These are phyloP conservation scores for Equus przewalskii DNA, from an alignment of 2,113 vertebrate genomes.

Conservation along the genomic window DNA sequence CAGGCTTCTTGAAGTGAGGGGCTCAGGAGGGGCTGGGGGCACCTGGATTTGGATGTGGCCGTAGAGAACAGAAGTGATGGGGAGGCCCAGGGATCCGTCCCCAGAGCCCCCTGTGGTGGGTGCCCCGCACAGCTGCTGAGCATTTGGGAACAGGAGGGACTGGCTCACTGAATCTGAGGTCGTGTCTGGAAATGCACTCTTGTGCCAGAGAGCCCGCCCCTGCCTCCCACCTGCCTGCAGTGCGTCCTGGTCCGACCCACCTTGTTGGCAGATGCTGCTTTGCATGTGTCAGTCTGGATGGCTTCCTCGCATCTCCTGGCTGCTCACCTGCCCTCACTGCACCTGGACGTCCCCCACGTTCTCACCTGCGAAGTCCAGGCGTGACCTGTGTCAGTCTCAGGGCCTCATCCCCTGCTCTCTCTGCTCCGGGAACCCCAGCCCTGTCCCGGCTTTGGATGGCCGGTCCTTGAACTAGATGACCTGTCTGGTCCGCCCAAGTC, in stretches of 20 bases:
- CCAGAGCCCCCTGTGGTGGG: no score
- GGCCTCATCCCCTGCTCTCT: no score
- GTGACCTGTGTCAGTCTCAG: not conserved
- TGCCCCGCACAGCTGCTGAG: no score
- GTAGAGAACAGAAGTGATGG: not conserved
- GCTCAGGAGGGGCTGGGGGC: not conserved
- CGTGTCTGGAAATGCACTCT: not conserved
- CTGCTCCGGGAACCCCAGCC: not conserved
- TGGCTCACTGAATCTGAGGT: not conserved
- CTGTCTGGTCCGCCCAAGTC: not conserved
- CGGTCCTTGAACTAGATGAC: not conserved
- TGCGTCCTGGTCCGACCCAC: not conserved
- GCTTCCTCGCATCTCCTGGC: not conserved
- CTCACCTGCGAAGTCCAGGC: not conserved
- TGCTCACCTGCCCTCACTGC: not conserved
- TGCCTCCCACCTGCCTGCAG: not conserved
- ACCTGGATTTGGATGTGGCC: not conserved
- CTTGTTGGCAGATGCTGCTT: not conserved
- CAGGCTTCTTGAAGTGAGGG: not conserved
- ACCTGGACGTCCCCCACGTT: accelerated
- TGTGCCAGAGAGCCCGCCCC: not conserved
- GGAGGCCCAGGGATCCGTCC: no score
- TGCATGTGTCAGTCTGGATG: no score
- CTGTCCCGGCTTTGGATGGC: not conserved
- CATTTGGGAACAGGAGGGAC: not conserved